Evolutionary conservation across 2,113 vertebrate genomes (phyloP).

Genomic region (Pseudolaguvia tuberculata): DNA sequence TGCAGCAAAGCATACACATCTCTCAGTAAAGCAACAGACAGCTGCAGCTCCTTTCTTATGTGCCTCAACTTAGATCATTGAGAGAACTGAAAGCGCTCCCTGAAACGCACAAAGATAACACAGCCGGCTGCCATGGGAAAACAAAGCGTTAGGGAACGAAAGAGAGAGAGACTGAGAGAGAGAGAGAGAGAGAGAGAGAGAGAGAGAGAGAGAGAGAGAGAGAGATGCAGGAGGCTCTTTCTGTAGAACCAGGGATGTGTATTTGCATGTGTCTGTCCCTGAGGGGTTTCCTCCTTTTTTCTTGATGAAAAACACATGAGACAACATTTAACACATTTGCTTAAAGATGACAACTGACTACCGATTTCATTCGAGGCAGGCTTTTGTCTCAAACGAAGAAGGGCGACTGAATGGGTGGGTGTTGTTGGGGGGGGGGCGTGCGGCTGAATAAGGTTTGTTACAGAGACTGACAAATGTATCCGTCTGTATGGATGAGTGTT

Average conservation of each 20-base stretch:
- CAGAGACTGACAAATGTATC: constrained; percentile 87
- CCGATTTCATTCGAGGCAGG: constrained; percentile 87
- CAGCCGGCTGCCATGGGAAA: constrained; percentile 88
- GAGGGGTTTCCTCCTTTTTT: constrained; percentile 83
- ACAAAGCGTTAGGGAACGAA: constrained; percentile 33
- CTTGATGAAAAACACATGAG: constrained; percentile 86
- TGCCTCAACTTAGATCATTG: constrained; percentile 98
- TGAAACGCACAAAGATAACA: constrained; percentile 98
- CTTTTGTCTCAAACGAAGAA: constrained; percentile 81
- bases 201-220: constrained; percentile 41
- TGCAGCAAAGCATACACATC: constrained; percentile 98
- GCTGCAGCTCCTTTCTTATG: constrained; percentile 98
- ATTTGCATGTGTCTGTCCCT: constrained; percentile 85
- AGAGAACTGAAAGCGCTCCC: constrained; percentile 93
- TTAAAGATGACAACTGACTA: constrained; percentile 90
- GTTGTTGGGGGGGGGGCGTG: constrained; percentile 41
- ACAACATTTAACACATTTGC: constrained; percentile 98
- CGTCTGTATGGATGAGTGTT: constrained; percentile 86
- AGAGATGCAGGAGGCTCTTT: constrained; percentile 59
- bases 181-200: constrained; percentile 38
- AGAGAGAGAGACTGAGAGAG: constrained; percentile 28
- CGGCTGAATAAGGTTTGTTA: constrained; percentile 84
- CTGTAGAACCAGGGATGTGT: constrained; percentile 84
- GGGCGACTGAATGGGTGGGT: constrained; percentile 30
- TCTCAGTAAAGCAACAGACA: constrained; percentile 98